Base-by-base conservation (phyloP, 2,888 invertebrate genomes). In the Caprella mutica region DNA sequence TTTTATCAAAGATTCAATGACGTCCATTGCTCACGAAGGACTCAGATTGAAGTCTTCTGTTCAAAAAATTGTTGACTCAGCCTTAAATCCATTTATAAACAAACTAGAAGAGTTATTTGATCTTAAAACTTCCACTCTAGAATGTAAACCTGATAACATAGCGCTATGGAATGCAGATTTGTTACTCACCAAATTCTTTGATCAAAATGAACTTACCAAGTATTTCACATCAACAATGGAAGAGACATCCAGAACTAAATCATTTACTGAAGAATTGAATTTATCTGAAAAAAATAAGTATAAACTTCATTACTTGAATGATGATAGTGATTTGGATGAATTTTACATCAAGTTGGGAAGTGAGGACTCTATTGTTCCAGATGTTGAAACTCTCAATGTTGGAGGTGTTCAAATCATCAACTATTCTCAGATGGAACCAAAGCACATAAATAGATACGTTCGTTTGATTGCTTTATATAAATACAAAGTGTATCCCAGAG, bases 111-210 rank as follows among this genome's bases (percentile, higher is more conserved):
- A 64, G 21, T 52, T 64, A 5, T 64, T 64, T 51, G 60, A 64
- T 33, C 64, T 60, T 9, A 35, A 48, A 8, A 53, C 64, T 14
- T 44, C 64, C 26, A 64, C 64, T 3, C 52, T 64, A 19, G 60
- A 64, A 44, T 57, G 59, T 39, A 59, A 59, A 8, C 44, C 55
- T 17, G 55, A 57, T 8, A 60, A 59, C 5, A 60, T 64, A 26
- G 60, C 64, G 8, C 58, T 64, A 5, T 64, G 60, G 60, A 56
- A 64, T 42, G 60, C 60, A n/a, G 64, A 64, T 23, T 56, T 64
- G 3, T 54, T 64, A 17, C 56, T 64, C 8, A 64, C 64, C n/a
- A 64, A 64, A 42, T 51, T 64, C 12, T 64, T 64, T 52, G 64
- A 60, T 30, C 64, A 64, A 33, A 64, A 64, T 17, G 64, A 64